These are phyloP conservation scores for Penaeus chinensis DNA, from an alignment of 1,140 invertebrate species.

Conservation along the genomic window DNA sequence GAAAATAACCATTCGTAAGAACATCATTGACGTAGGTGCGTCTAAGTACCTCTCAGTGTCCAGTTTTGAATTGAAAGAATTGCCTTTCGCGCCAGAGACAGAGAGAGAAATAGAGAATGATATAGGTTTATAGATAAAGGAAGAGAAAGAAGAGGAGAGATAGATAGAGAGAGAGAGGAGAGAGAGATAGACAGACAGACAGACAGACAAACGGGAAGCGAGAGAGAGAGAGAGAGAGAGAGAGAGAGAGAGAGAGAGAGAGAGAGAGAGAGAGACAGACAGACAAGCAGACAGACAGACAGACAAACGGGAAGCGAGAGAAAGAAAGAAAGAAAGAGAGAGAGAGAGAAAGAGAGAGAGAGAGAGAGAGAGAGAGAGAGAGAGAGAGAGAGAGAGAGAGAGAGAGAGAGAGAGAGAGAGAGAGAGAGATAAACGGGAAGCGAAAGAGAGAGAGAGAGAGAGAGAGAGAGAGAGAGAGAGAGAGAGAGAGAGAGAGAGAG, in stretches of 20 bases:
- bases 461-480: too few relatives aligned
- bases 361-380: neutral
- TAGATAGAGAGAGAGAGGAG: neutral
- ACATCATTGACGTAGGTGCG: too few relatives aligned
- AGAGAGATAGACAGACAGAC: neutral
- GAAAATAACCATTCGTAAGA: too few relatives aligned
- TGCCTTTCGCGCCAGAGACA: neutral
- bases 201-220: neutral
- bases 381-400: neutral
- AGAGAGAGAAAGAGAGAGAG: neutral
- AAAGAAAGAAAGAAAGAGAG: neutral
- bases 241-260: neutral
- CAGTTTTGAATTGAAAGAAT: too few relatives aligned
- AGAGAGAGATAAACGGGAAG: too few relatives aligned
- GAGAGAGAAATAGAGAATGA: neutral
- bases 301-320: neutral
- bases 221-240: neutral
- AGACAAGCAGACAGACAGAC: too few relatives aligned
- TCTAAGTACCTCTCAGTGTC: too few relatives aligned
- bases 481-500: too few relatives aligned
- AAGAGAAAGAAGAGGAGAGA: neutral
- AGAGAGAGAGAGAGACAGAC: neutral
- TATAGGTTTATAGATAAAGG: neutral
- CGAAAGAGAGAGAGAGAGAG: too few relatives aligned
- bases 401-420: too few relatives aligned